Conservation (phyloP, 2,113 vertebrate species). For the Siphamia tubifer region DNA sequence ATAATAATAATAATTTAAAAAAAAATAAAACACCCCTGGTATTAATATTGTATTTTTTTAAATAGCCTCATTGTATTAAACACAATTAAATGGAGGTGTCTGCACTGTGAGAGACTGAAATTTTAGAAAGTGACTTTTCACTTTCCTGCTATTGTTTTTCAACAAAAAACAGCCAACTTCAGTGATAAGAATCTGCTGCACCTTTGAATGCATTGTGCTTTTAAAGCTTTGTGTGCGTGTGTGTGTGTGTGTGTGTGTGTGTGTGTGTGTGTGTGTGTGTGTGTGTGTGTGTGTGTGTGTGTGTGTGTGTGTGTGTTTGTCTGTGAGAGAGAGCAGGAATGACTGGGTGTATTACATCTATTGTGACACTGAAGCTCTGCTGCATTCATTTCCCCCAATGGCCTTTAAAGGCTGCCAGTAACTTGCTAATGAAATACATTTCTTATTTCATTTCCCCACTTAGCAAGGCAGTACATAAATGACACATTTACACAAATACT, state of each 20-base stretch:
- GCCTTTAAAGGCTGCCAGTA: slow-evolving; percentile 28
- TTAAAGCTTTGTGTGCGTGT: neutral
- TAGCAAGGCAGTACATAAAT: neutral
- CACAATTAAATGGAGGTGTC: no score
- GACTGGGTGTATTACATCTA: slow-evolving; percentile 24
- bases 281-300: neutral
- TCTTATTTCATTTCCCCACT: neutral
- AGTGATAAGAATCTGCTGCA: neutral
- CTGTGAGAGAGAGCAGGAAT: neutral
- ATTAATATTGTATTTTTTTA: no score
- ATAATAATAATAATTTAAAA: no score
- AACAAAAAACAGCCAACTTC: neutral
- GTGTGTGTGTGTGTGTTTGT: neutral
- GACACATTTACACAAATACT: neutral
- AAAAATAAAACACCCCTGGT: no score
- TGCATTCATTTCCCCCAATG: slow-evolving; percentile 11
- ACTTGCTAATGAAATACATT: slow-evolving; percentile 1
- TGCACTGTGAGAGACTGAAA: no score
- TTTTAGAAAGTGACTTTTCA: neutral
- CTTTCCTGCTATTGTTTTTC: neutral
- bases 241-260: neutral
- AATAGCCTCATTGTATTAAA: no score
- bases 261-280: neutral
- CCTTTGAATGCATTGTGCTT: neutral
- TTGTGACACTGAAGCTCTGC: slow-evolving; percentile 20